Evolutionary conservation across 2,113 vertebrate species (phyloP), one percentile per base, ranked within the genome.

Genomic region (Charadrius vociferus): DNA sequence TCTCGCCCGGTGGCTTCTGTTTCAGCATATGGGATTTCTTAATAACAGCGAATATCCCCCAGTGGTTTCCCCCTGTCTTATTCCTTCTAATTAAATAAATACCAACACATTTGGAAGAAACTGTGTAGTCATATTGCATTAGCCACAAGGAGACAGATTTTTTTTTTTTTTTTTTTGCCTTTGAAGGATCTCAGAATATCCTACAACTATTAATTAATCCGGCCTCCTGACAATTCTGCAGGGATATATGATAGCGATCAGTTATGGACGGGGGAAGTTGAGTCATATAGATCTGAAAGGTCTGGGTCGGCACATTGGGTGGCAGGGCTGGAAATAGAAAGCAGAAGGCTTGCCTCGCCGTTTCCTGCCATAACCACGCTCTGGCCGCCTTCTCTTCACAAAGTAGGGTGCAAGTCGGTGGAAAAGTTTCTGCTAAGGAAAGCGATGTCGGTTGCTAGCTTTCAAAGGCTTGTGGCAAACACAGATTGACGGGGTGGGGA

Each of bases 21-120:
- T 68, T 7, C 78, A 82, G 77, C 73, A 80, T 73, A 68, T 70
- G 91, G 81, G 77, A 75, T 85, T 95, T 85, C 86, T 79, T 82
- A 91, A 68, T 86, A 81, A 45, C 65, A 59, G 56, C 3, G 21
- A 96, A 68, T 73, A 93, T 75, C 62, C 61, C 93, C 83, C 80
- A 30, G 70, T 85, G 95, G 81, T 89, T 94, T 91, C 30, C 29
- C 72, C 24, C 13, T 14, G 8, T 50, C 74, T 87, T 52, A 39
- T 56, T 85, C 83, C 81, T 80, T 91, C 86, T 87, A 83, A 95
- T 95, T 87, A 95, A 91, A 92, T 87, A 95, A 97, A 97, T 83
- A 77, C 93, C 95, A 86, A 29, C 78, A 73, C 74, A 73, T 72
- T 95, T 80, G 66, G 66, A 91, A 95, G 81, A 52, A 95, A 27